phyloP scores from a whole-genome alignment of 92 coral and sea anemone genomes.

The Paramuricea clavata region DNA sequence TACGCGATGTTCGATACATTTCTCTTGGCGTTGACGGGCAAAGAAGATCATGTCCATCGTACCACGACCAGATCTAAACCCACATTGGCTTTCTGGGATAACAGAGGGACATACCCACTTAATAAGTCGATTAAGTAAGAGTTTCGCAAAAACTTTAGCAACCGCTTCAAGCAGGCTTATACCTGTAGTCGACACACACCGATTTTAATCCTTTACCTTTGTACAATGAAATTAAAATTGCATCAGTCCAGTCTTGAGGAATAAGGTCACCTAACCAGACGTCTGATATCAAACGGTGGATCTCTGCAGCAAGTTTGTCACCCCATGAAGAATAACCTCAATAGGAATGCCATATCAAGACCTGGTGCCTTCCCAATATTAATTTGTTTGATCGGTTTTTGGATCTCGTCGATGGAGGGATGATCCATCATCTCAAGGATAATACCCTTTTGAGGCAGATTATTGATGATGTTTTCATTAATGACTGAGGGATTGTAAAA shows the following conservation, averaged over 20 bases:
- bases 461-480: slow-evolving; percentile 21
- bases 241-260: background rate
- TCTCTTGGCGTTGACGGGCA: background rate
- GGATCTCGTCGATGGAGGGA: background rate
- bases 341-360: slow-evolving; percentile 33
- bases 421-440: background rate
- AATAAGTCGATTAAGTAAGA: background rate
- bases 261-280: background rate
- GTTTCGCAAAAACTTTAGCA: background rate
- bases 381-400: slow-evolving; percentile 19
- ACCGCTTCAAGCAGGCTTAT: background rate
- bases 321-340: no score
- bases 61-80: background rate
- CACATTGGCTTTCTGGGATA: background rate
- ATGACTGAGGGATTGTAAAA: slow-evolving; percentile 34
- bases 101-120: background rate
- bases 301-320: background rate
- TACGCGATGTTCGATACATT: background rate
- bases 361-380: slow-evolving; percentile 49
- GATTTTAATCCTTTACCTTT: background rate
- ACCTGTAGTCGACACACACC: background rate
- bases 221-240: background rate
- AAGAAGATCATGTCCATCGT: background rate
- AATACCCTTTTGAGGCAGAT: slow-evolving; percentile 21
- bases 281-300: background rate